Base-by-base conservation (phyloP, 2,888 invertebrate genomes). In the Matsumyia berberina region DNA sequence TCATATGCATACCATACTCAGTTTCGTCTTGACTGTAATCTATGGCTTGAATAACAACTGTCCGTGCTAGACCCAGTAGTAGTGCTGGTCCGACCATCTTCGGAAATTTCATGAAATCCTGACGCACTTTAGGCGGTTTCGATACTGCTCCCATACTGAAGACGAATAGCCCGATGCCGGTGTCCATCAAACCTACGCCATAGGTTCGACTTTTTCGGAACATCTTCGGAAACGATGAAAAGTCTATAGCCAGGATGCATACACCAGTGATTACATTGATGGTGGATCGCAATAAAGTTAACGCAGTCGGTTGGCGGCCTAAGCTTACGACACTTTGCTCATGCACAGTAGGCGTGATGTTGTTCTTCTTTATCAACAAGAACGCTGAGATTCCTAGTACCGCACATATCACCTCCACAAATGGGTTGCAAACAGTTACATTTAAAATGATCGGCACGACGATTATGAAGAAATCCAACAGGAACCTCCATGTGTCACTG, bases 1-100 rank as follows among this genome's bases (percentile, higher is more conserved):
- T 99, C 97, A 99, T 98, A 91, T 99, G 99, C 0, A 95, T 94
- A 0, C 99, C 99, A 93, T 99, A 99, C 91, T 99, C 99, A 0
- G 96, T 94, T 0, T 96, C 94, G 90, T 97, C 96, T 88, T 96
- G 96, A 74, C 97, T 96, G 91, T 99, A 99, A 87, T 96, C 94
- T 1, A 95, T 92, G 46, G 94, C 90, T 88, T 94, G 93, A 1
- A 92, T 94, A 0, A 95, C 90, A 12, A 95, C 64, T 87, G 94
- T 94, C 82, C 97, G 93, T 0, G 92, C 92, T 0, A 94, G 80
- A 0, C 96, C 97, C 46, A 97, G 90, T 0, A 94, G 62, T 11
- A 95, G 87, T 80, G 93, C 91, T 0, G 92, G 91, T 33, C 89
- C 89, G 0, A 93, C 87, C 2, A 92, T 90, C 53, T 88, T 88